Conservation (phyloP, 2,888 invertebrate species). For the Antheraea assamensis region DNA sequence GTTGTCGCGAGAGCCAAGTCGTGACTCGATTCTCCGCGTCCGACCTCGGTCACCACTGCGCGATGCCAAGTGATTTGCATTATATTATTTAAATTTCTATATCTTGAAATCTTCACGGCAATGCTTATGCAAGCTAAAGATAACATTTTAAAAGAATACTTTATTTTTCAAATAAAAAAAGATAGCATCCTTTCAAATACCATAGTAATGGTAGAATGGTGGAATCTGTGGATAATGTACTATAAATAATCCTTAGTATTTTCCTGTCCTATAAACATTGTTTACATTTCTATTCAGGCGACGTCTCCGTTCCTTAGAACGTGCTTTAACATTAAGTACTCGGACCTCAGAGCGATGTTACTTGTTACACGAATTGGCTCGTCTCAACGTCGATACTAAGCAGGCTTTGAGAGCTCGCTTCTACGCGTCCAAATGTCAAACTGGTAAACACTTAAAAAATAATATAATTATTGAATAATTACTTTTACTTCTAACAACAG, state of each 20-base stretch:
- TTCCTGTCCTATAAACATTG: neutral
- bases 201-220: too few relatives aligned
- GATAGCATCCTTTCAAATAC: too few relatives aligned
- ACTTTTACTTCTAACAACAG: too few relatives aligned
- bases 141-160: neutral
- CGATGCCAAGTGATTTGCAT: constrained; percentile 57
- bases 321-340: constrained; percentile 53
- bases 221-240: neutral
- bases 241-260: neutral
- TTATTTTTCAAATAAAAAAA: too few relatives aligned
- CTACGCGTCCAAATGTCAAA: constrained; percentile 66
- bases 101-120: constrained; percentile 7
- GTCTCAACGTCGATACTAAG: constrained; percentile 63
- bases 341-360: constrained; percentile 67
- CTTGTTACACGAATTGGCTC: constrained; percentile 66
- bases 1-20: constrained; percentile 70
- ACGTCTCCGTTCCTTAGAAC: constrained; percentile 61
- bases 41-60: constrained; percentile 65
- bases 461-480: neutral
- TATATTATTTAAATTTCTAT: constrained; percentile 14
- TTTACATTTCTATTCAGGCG: constrained; percentile 41
- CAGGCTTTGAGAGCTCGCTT: constrained; percentile 61
- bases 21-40: constrained; percentile 66
- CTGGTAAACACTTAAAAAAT: constrained; percentile 45
- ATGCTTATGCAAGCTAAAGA: neutral